These are phyloP conservation scores for Gobio occitaniae DNA, from an alignment of 2,797 vertebrate genomes.

Conservation along the genomic window DNA sequence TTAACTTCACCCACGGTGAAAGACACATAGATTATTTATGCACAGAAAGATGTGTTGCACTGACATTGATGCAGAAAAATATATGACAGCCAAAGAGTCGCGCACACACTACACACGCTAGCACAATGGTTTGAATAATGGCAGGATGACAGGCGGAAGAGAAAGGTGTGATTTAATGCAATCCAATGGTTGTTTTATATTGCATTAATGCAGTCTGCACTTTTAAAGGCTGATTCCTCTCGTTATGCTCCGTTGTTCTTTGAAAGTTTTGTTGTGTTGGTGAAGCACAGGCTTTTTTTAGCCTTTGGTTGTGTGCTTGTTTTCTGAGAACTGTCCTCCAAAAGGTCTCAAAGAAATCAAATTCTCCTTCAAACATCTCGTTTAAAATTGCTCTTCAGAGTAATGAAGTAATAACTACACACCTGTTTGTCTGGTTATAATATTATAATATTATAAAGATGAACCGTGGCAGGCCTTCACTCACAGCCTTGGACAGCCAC, in stretches of 20 bases:
- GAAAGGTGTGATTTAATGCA: constrained; percentile 60
- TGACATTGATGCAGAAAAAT: constrained; percentile 58
- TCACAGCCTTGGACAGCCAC: constrained; percentile 65
- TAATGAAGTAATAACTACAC: not conserved
- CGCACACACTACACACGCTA: constrained; percentile 54
- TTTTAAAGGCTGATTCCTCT: constrained; percentile 55
- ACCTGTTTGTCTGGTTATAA: not conserved
- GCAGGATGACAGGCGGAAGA: constrained; percentile 55
- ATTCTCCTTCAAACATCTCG: not conserved
- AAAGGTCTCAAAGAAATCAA: not conserved
- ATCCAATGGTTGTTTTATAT: constrained; percentile 57
- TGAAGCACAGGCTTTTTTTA: constrained; percentile 36
- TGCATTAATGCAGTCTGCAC: constrained; percentile 50
- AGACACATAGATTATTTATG: constrained; percentile 72
- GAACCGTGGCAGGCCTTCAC: constrained; percentile 26
- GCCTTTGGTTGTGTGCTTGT: constrained; percentile 37
- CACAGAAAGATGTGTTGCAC: constrained; percentile 61
- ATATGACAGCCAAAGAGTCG: constrained; percentile 62
- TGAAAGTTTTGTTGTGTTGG: constrained; percentile 54
- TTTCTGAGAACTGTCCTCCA: constrained; percentile 17
- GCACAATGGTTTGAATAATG: constrained; percentile 53
- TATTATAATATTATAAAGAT: not conserved
- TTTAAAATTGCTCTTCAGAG: not conserved
- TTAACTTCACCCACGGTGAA: constrained; percentile 69
- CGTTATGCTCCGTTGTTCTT: constrained; percentile 50